phyloP scores from a whole-genome alignment of 2,888 invertebrate species.

The Eurytoma californica region DNA sequence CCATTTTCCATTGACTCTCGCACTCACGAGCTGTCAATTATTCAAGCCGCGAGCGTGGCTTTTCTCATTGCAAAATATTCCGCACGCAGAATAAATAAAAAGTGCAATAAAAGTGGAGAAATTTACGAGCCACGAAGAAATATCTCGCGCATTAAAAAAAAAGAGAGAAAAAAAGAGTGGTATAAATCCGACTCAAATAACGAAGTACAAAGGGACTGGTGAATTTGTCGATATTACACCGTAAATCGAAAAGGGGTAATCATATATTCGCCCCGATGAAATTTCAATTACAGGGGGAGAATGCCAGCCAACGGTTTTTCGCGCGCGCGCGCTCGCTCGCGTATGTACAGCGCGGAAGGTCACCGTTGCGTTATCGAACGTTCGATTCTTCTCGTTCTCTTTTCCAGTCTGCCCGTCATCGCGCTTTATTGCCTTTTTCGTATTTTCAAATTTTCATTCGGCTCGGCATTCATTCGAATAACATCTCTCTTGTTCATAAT shows the following conservation, averaged over 20 bases:
- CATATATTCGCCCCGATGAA: constrained; percentile 38
- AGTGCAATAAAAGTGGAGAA: background rate
- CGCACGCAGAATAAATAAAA: constrained; percentile 10
- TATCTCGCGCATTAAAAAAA: constrained; percentile 1
- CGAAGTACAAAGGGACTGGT: constrained; percentile 26
- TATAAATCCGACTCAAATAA: constrained; percentile 22
- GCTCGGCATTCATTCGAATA: constrained; percentile 60
- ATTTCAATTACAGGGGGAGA: constrained; percentile 46
- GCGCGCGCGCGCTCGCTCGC: background rate
- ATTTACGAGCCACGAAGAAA: constrained; percentile 18
- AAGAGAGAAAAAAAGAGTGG: constrained; percentile 1
- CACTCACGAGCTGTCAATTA: constrained; percentile 6
- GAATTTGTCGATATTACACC: constrained; percentile 47
- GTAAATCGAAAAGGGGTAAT: constrained; percentile 47
- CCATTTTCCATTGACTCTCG: background rate
- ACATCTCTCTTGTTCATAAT: constrained; percentile 58
- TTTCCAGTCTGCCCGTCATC: constrained; percentile 15
- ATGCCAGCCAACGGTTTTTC: background rate
- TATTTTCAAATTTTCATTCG: constrained; percentile 49
- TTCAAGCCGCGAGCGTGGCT: constrained; percentile 3
- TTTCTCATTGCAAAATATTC: background rate
- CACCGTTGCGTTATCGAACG: constrained; percentile 19
- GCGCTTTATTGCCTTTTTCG: constrained; percentile 20
- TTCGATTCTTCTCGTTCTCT: background rate
- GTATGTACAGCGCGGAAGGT: background rate